These are phyloP conservation scores for Orthonyx spaldingii DNA, from an alignment of 2,113 vertebrate species.

Conservation along the genomic window DNA sequence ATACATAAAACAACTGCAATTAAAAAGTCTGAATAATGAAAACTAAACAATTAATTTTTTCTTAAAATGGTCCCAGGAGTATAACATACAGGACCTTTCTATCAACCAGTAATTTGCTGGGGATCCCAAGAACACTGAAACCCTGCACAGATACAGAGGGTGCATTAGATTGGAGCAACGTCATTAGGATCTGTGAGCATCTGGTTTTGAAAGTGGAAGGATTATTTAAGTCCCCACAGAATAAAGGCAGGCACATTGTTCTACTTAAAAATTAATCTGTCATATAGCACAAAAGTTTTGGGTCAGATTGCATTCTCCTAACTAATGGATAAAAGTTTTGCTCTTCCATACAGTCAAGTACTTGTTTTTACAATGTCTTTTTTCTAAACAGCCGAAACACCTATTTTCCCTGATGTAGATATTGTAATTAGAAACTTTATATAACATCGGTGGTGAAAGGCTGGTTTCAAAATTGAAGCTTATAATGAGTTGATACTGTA, in stretches of 20 bases:
- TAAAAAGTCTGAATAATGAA: not conserved
- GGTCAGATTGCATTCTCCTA: not conserved
- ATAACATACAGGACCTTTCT: not conserved
- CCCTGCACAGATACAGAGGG: not conserved
- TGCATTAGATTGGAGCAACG: not conserved
- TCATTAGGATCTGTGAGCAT: not conserved
- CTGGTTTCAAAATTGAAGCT: not conserved
- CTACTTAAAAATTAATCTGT: not conserved
- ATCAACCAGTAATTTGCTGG: not conserved
- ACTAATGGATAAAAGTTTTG: not conserved
- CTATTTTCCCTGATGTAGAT: accelerated
- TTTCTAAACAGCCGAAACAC: not conserved
- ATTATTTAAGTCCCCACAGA: not conserved
- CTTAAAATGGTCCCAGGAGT: not conserved
- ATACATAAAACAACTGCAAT: not conserved
- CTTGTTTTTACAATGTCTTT: not conserved
- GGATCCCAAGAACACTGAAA: not conserved
- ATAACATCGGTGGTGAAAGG: not conserved
- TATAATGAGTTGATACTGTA: not conserved
- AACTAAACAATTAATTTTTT: not conserved
- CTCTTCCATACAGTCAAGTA: not conserved
- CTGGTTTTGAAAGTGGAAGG: not conserved
- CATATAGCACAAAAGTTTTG: not conserved
- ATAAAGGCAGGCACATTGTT: not conserved
- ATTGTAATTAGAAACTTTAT: not conserved